Conservation (phyloP, 2,113 vertebrate genomes). For the Taurulus bubalis region DNA sequence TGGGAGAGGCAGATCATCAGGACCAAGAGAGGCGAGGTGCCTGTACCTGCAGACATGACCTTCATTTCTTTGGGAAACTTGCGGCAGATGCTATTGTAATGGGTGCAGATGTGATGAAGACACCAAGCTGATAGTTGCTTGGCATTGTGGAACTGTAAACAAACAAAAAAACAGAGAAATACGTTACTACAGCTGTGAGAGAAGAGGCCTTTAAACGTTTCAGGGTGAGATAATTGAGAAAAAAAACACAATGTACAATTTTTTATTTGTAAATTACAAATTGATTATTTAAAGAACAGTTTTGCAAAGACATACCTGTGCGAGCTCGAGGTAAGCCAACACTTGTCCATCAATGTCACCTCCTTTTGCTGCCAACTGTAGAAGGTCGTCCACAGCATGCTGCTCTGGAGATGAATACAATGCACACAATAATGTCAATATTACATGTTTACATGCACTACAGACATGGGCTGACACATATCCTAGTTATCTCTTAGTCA, state of each 20-base stretch:
- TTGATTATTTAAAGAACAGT: not conserved
- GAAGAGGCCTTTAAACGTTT: not conserved
- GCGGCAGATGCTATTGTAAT: slow-evolving; percentile 92
- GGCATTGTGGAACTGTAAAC: slow-evolving; percentile 88
- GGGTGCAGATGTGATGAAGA: slow-evolving; percentile 93
- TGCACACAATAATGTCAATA: slow-evolving; percentile 21
- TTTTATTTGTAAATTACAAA: not conserved
- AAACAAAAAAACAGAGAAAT: slow-evolving; percentile 12
- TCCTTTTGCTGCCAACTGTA: slow-evolving; percentile 84
- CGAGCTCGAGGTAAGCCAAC: slow-evolving; percentile 89
- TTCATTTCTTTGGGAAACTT: slow-evolving; percentile 94
- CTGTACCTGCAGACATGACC: slow-evolving; percentile 88
- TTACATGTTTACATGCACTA: slow-evolving; percentile 1
- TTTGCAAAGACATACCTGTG: slow-evolving; percentile 83
- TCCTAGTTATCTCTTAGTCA: not conserved
- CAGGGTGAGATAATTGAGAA: not conserved
- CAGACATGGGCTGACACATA: not conserved
- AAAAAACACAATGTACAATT: not conserved
- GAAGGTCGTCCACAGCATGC: slow-evolving; percentile 89
- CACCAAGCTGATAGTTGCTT: slow-evolving; percentile 90
- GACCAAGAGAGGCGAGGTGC: not conserved
- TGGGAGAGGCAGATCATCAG: not conserved
- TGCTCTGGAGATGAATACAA: slow-evolving; percentile 82
- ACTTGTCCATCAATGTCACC: slow-evolving; percentile 90
- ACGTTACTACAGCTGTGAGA: slow-evolving; percentile 1